Evolutionary conservation across 2,888 invertebrate species (phyloP).

Genomic region (Sminthurides aquaticus): DNA sequence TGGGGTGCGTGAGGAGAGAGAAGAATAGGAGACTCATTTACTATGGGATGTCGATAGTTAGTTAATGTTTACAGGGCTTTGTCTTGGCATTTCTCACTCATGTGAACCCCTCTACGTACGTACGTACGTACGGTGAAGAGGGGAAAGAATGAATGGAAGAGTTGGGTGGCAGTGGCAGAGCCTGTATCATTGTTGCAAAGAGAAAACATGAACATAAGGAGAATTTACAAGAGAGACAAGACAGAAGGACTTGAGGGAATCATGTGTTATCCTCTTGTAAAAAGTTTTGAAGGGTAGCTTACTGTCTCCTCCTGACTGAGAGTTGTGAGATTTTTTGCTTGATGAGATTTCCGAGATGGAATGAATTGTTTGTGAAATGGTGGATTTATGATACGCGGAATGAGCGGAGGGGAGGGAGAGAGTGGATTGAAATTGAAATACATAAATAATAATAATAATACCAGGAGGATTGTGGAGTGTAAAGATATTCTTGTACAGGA

Average conservation of each 20-base stretch:
- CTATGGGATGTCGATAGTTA: slow-evolving; percentile 20
- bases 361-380: neutral
- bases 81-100: slow-evolving; percentile 16
- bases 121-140: neutral
- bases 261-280: no score
- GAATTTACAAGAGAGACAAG: neutral
- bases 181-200: neutral
- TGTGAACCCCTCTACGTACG: neutral
- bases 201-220: neutral
- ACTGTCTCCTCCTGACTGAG: no score
- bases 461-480: neutral
- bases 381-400: neutral
- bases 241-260: neutral
- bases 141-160: neutral
- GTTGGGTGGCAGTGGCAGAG: neutral
- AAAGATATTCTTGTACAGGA: neutral
- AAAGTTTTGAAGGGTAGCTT: no score
- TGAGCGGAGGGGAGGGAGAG: neutral
- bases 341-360: no score
- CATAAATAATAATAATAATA: slow-evolving; percentile 2
- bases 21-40: slow-evolving; percentile 13
- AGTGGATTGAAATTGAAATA: neutral
- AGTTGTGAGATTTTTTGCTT: no score
- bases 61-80: slow-evolving; percentile 16
- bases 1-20: slow-evolving; percentile 4